phyloP scores from a whole-genome alignment of 2,888 invertebrate genomes.

The Lampropteryx suffumata region DNA sequence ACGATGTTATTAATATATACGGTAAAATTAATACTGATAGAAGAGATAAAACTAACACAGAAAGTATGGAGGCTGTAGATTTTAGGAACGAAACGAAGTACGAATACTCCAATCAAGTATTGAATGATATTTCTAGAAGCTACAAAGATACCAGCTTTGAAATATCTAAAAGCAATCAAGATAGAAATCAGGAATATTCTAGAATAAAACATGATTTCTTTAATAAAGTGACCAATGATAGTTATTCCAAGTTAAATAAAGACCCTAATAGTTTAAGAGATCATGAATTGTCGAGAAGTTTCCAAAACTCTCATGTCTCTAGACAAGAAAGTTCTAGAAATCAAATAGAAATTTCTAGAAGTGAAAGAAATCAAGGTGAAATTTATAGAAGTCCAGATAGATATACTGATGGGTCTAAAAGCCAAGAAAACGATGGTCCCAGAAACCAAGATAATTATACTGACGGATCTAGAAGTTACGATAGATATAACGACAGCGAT shows the following conservation, averaged over 20 bases:
- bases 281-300: not conserved
- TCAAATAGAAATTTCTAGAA: not conserved
- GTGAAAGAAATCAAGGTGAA: conserved; percentile 1
- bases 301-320: not conserved
- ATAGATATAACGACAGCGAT: not conserved
- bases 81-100: conserved; percentile 17
- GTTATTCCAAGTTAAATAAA: not conserved
- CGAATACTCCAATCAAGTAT: conserved; percentile 10
- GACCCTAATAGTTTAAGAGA: not conserved
- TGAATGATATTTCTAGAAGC: conserved; percentile 15
- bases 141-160: conserved; percentile 26
- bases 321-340: not conserved
- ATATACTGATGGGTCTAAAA: not conserved
- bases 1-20: conserved; percentile 68
- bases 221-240: not conserved
- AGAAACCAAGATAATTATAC: not conserved
- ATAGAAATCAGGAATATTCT: conserved; percentile 7
- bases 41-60: conserved; percentile 26
- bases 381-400: not conserved
- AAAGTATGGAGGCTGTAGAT: conserved; percentile 11
- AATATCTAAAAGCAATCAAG: conserved; percentile 13
- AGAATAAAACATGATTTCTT: conserved; percentile 9
- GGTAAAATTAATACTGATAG: conserved; percentile 62
- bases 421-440: not conserved
- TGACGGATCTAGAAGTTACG: conserved; percentile 8